phyloP scores from a whole-genome alignment of 1,140 invertebrate genomes.

The Tetramorium parvispinum region DNA sequence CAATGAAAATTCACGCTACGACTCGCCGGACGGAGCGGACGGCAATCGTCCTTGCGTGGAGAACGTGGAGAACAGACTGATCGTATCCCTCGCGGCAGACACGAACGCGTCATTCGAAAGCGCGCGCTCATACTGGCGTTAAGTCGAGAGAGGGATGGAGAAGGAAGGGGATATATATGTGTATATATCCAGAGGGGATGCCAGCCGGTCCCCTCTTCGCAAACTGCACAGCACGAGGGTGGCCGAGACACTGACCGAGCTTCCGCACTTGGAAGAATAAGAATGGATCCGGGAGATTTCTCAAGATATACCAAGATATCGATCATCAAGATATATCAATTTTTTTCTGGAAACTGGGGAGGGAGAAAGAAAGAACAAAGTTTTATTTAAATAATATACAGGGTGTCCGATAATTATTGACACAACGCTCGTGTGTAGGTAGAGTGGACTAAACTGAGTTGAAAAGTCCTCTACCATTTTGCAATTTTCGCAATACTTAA shows the following conservation, averaged over 20 bases:
- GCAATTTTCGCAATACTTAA: no score
- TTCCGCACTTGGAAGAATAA: constrained; percentile 53
- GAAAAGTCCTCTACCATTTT: no score
- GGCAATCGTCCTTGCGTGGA: constrained; percentile 70
- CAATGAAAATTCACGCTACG: constrained; percentile 36
- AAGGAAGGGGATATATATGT: constrained; percentile 43
- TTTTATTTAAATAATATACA: background rate
- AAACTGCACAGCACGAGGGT: constrained; percentile 70
- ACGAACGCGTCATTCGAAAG: constrained; percentile 74
- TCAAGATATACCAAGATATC: background rate
- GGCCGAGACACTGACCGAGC: constrained; percentile 75
- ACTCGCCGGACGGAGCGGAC: constrained; percentile 50
- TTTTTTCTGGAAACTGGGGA: background rate
- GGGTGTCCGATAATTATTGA: no score
- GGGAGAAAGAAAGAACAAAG: background rate
- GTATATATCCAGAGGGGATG: constrained; percentile 70
- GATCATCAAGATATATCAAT: background rate
- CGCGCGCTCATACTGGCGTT: constrained; percentile 74
- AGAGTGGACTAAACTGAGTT: no score
- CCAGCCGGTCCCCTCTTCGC: constrained; percentile 69
- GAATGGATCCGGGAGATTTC: constrained; percentile 22
- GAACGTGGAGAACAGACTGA: constrained; percentile 76
- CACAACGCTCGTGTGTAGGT: no score
- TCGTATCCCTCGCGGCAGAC: constrained; percentile 65
- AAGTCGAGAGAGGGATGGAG: constrained; percentile 64